Evolutionary conservation across 2,797 vertebrate genomes (phyloP).

Genomic region (Enteromius radiatus): DNA sequence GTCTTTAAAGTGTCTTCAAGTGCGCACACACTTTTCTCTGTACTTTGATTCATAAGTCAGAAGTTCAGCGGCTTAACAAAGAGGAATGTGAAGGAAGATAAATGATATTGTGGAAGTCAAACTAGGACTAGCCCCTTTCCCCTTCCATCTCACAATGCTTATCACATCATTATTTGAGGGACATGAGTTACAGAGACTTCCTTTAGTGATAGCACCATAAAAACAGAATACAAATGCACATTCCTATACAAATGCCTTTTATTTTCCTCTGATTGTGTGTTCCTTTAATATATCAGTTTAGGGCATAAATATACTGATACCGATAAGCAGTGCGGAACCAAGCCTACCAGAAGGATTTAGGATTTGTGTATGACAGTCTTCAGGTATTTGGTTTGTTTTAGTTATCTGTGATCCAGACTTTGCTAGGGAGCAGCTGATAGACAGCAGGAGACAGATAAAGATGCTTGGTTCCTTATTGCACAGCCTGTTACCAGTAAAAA

Average conservation of each 20-base stretch:
- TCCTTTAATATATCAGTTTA: constrained; percentile 51
- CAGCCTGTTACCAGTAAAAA: constrained; percentile 21
- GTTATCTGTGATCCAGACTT: constrained; percentile 30
- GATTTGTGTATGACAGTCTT: constrained; percentile 19
- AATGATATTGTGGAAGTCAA: constrained; percentile 27
- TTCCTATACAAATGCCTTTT: constrained; percentile 32
- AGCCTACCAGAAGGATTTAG: neutral
- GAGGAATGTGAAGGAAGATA: constrained; percentile 44
- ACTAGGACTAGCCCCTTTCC: constrained; percentile 13
- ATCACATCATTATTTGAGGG: constrained; percentile 46
- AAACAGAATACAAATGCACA: constrained; percentile 38
- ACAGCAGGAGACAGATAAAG: constrained; percentile 27
- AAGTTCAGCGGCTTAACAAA: constrained; percentile 16
- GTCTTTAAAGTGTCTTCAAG: neutral
- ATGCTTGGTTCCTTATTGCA: constrained; percentile 15
- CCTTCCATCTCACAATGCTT: constrained; percentile 40
- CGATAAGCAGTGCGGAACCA: constrained; percentile 22
- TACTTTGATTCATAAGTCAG: neutral
- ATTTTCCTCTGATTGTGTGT: constrained; percentile 35
- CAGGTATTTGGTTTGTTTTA: constrained; percentile 42
- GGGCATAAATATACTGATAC: constrained; percentile 37
- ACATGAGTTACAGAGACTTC: constrained; percentile 46
- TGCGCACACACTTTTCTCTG: neutral
- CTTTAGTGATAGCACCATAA: constrained; percentile 54
- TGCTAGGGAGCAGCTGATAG: constrained; percentile 18